These are phyloP conservation scores for Amblyraja radiata DNA, from an alignment of 2,797 vertebrate species.

Conservation along the genomic window DNA sequence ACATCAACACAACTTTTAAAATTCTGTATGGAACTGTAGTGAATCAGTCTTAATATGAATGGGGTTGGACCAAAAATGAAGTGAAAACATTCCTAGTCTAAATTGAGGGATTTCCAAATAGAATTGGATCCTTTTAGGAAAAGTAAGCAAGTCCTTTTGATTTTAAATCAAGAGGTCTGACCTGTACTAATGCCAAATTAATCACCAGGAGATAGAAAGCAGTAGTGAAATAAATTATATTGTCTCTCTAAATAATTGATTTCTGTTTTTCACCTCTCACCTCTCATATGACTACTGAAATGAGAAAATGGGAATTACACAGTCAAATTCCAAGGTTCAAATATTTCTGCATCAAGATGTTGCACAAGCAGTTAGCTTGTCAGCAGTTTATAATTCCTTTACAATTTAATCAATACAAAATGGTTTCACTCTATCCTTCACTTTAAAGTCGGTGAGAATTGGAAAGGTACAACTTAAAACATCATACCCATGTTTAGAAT, in stretches of 20 bases:
- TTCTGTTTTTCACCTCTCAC: not conserved
- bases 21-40: not conserved
- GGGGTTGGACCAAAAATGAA: not conserved
- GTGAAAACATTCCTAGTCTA: not conserved
- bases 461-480: not conserved
- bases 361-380: not conserved
- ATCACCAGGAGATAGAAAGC: not conserved
- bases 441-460: not conserved
- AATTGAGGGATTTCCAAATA: not conserved
- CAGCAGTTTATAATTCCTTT: not conserved
- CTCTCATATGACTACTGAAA: not conserved
- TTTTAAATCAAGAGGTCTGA: not conserved
- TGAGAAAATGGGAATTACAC: slow-evolving; percentile 4
- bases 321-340: not conserved
- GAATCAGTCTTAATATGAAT: not conserved
- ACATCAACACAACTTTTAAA: not conserved
- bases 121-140: not conserved
- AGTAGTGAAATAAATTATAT: not conserved
- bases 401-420: not conserved
- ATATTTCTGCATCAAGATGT: not conserved
- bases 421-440: not conserved
- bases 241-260: not conserved
- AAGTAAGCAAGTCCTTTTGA: not conserved
- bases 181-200: not conserved
- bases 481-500: not conserved